Base-by-base conservation (phyloP, 2,888 invertebrate genomes). In the Salpingus planirostris region DNA sequence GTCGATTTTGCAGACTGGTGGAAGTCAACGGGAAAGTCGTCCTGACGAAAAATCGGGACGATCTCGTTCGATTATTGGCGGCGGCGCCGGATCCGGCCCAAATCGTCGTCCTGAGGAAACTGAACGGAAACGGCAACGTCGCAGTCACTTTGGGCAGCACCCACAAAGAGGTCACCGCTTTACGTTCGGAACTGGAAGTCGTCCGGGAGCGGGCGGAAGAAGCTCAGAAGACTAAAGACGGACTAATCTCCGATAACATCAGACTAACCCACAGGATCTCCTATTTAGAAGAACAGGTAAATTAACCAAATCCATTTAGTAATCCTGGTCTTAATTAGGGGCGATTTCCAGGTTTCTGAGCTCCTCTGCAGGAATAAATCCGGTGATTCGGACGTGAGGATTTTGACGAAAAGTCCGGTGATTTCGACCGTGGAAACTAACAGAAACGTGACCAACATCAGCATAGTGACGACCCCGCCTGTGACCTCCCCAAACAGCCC, bases 271-370 rank as follows among this genome's bases (percentile, higher is more conserved):
- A 90, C 62, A 73, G 90, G 46, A 90, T 90, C 52, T 85, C 87
- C 2, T 90, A 90, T 62, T 71, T 91, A 35, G 90, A 91, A 62
- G 89, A 90, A 56, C 89, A 89, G 65, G 87, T 87, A 43, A 67
- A 70, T 1, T 24, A n/a, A n/a, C n/a, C n/a, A n/a, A n/a, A n/a
- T n/a, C n/a, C n/a, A n/a, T n/a, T n/a, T n/a, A n/a, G n/a, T n/a
- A n/a, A n/a, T n/a, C n/a, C n/a, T n/a, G n/a, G n/a, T n/a, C n/a
- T n/a, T n/a, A n/a, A n/a, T n/a, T n/a, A n/a, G n/a, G n/a, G n/a
- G n/a, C 18, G 18, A 18, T 29, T 47, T 54, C 12, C 36, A 64
- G 64, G 63, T 64, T 3, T 54, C 63, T 1, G 64, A 64, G 47
- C 60, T 79, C 27, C 68, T 78, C 31, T 61, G 63, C 18, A 59